Evolutionary conservation across 1,140 invertebrate genomes (phyloP), one percentile per base, ranked within the genome.

Genomic region (Mizuhopecten yessoensis): DNA sequence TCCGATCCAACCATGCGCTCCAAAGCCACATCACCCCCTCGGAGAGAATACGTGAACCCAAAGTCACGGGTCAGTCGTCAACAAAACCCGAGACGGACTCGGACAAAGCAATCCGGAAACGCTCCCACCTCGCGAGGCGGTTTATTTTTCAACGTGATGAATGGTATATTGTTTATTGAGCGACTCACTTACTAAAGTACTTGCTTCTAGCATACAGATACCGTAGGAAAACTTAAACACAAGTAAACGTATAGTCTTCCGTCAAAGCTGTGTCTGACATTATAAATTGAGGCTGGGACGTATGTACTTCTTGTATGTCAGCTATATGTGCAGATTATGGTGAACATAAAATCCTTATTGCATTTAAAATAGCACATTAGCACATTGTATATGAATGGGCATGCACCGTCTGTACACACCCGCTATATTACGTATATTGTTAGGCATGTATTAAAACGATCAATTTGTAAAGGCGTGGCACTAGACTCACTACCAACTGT

Each of bases 21-120:
- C 57, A 39, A 39, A 39, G 13, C 36, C 36, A 39, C 36, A 39
- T 75, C 57, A 75, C 57, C 57, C 57, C 57, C 57, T 75, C 57
- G n/a, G 57, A 75, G 57, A 75, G 29, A 23, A 75, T n/a, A 5
- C 57, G n/a, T n/a, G 57, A n/a, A 75, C 57, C n/a, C 57, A 29
- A 23, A 29, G 57, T 75, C 57, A 75, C 23, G 57, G 57, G 57
- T 29, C 57, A n/a, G 57, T 75, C 57, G 11, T 75, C 57, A 75
- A 75, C 57, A 29, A 75, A 75, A 75, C 57, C 57, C 57, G 57
- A 75, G 57, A 29, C 57, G 57, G 5, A 29, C 57, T 1, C 57
- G 57, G 57, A 75, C 57, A 75, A 75, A 75, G 57, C 23, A n/a
- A 75, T 75, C 57, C 57, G 57, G 57, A 75, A 75, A 75, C 57